Percentiles rank a stretch among this genome's conserved stretches.
Conservation (phyloP, 2,113 vertebrate species). For the Casuarius casuarius region DNA sequence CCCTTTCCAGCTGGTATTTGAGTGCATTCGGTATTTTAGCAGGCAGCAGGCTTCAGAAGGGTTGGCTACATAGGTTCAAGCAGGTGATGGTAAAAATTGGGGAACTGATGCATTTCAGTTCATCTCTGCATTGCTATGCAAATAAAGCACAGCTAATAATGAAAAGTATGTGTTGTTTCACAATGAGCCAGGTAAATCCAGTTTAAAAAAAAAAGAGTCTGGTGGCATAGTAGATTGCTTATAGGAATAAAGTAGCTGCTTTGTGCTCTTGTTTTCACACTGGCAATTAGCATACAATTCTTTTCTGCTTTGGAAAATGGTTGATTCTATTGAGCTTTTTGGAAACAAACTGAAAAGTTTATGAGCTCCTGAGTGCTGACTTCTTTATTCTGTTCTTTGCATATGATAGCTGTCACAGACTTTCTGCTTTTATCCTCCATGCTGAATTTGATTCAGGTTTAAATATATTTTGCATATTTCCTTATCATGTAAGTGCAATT, state of each 20-base stretch:
- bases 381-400: conserved; percentile 8
- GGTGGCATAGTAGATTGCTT: conserved; percentile 7
- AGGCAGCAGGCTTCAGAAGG: not conserved
- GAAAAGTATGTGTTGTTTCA: conserved; percentile 15
- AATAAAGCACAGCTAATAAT: conserved; percentile 23
- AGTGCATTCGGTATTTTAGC: not conserved
- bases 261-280: conserved; percentile 27
- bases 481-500: conserved; percentile 45
- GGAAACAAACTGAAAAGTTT: conserved; percentile 15
- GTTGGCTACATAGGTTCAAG: not conserved
- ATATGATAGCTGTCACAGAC: not conserved
- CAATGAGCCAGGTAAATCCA: conserved; percentile 34
- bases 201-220: not conserved
- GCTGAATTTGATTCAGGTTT: conserved; percentile 56
- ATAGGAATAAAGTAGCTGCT: conserved; percentile 21
- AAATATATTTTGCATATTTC: conserved; percentile 57
- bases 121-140: conserved; percentile 4
- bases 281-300: conserved; percentile 13
- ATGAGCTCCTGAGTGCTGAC: not conserved
- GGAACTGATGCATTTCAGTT: not conserved
- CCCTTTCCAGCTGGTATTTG: not conserved
- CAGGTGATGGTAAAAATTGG: not conserved
- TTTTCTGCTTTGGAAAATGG: not conserved
- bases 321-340: not conserved
- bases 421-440: conserved; percentile 5